Conservation (phyloP, 2,888 invertebrate species). For the Habroteleia sp. region DNA sequence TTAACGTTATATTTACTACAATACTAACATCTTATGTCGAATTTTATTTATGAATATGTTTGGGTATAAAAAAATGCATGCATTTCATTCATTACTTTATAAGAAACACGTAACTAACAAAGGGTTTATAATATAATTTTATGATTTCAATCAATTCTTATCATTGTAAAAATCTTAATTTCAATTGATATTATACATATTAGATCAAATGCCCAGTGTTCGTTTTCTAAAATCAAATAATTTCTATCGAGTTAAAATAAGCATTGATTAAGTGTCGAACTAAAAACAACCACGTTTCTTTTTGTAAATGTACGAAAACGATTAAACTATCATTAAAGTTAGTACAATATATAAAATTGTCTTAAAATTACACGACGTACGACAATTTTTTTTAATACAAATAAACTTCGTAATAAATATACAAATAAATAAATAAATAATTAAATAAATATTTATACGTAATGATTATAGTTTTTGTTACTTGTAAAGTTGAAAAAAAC, state of each 20-base stretch:
- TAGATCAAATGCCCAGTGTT: slow-evolving; percentile 15
- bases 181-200: not conserved
- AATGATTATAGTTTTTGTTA: not conserved
- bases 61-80: slow-evolving; percentile 19
- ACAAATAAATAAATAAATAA: slow-evolving; percentile 45
- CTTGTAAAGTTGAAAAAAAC: not conserved
- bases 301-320: not conserved
- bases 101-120: not conserved
- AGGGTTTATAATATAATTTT: not conserved
- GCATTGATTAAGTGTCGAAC: slow-evolving; percentile 14
- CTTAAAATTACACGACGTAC: slow-evolving; percentile 31
- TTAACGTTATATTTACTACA: not conserved
- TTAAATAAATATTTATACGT: no score
- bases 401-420: slow-evolving; percentile 54
- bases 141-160: not conserved
- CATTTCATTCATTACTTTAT: slow-evolving; percentile 6
- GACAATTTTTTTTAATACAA: slow-evolving; percentile 41
- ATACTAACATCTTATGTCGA: not conserved
- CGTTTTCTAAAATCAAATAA: slow-evolving; percentile 3
- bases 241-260: slow-evolving; percentile 18
- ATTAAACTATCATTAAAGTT: not conserved
- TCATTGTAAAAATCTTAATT: not conserved
- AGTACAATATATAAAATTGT: slow-evolving; percentile 39
- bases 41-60: no score
- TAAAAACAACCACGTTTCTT: slow-evolving; percentile 1